Base-by-base conservation (phyloP, 2,888 invertebrate species). In the Acanthoscelides obtectus region DNA sequence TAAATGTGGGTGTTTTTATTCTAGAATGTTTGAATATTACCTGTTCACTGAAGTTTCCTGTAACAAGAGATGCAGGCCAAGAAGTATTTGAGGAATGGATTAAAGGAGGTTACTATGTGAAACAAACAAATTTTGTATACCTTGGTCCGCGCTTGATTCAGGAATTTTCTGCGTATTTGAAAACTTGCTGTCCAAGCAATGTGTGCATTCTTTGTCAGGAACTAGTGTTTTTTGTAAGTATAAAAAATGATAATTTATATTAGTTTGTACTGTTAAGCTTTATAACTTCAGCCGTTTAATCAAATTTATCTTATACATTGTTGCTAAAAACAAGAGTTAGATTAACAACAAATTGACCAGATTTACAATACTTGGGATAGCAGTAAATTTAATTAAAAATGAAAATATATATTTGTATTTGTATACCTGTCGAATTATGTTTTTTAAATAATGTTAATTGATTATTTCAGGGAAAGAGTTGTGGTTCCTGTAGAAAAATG, bases 141-240 rank as follows among this genome's bases (percentile, higher is more conserved):
- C 77, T 83, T 27, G 84, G 84, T 12, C 75, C 79, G 6, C 79
- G 82, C 74, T 76, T 80, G 45, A 81, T 83, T 68, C 69, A 79
- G 64, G 84, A 84, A 75, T 83, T 82, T 74, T 80, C 80, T 12
- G 76, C 82, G 1, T 83, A 80, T 76, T 80, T 84, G 67, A 78
- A 77, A 70, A 71, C 74, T 2, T 75, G 79, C 72, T 79, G 78
- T 20, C 80, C 81, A 22, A 77, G 82, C 72, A 78, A 75, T 69
- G 73, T 77, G 66, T 84, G 84, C 75, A 75, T 76, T 64, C 77
- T 84, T 25, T 84, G 84, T 77, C 81, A 81, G 3, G 83, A 83
- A 72, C 66, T 81, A 70, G 82, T 82, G 20, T 82, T 84, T 76
- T 77, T 75, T 65, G 83, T 83, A 79, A 78, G 80, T 77, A 69